Conservation (phyloP, 2,797 vertebrate genomes). For the Anabas testudineus region DNA sequence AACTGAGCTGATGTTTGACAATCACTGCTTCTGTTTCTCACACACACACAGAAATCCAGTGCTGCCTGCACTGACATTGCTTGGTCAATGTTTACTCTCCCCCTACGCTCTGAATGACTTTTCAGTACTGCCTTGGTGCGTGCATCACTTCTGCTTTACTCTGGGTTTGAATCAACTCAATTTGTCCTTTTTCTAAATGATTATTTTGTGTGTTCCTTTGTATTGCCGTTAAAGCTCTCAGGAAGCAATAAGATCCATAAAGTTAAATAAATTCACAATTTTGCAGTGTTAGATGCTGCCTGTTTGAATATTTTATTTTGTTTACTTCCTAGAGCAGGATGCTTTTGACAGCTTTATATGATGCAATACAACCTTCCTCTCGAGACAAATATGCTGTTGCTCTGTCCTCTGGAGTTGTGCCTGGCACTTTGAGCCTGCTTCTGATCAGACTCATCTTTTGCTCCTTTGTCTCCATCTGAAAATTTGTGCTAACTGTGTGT, state of each 20-base stretch:
- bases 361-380: constrained; percentile 74
- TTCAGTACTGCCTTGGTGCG: constrained; percentile 76
- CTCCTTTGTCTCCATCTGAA: constrained; percentile 16
- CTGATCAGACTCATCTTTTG: constrained; percentile 54
- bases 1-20: constrained; percentile 80
- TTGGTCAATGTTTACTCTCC: constrained; percentile 80
- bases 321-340: constrained; percentile 41
- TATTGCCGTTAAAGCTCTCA: constrained; percentile 84
- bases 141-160: constrained; percentile 83
- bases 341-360: constrained; percentile 80
- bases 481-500: constrained; percentile 33
- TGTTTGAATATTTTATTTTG: constrained; percentile 31
- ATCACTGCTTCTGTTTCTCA: constrained; percentile 82
- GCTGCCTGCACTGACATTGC: constrained; percentile 77
- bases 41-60: constrained; percentile 66
- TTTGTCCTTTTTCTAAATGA: constrained; percentile 64
- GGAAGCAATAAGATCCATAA: constrained; percentile 51
- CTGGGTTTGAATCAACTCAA: constrained; percentile 74
- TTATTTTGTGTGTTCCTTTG: constrained; percentile 69
- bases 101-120: constrained; percentile 80
- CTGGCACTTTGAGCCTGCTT: constrained; percentile 69
- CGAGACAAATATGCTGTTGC: constrained; percentile 67
- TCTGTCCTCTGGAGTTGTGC: constrained; percentile 65
- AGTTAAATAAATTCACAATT: constrained; percentile 16
- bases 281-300: constrained; percentile 7